Base-by-base conservation (phyloP, 2,888 invertebrate species). In the Pseudococcus viburni region DNA sequence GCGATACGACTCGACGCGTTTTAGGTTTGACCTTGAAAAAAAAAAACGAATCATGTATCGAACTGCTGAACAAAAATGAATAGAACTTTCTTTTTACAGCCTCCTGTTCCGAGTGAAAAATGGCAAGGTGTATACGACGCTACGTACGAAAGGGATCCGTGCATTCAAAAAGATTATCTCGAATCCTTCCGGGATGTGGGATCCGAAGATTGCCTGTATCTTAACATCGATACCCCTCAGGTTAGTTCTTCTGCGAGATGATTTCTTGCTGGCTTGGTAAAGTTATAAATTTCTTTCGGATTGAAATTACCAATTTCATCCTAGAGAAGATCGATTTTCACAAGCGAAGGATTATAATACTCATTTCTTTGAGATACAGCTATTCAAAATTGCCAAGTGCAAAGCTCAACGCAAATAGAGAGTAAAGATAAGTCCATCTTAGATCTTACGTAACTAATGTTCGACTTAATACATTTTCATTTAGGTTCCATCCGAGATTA, bases 191-290 rank as follows among this genome's bases (percentile, higher is more conserved):
- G 17, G 22, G 3, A 42, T 26, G 26, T 51, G 6, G 93, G 93
- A 59, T 91, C 92, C 6, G 94, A 94, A 90, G 93, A 94, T 90
- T 94, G 93, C 89, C 90, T 93, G 6, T 92, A 93, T 90, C 90
- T 93, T 26, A 93, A 93, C 91, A 46, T 88, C 55, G 33, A 73
- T 73, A 73, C n/a, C 11, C 68, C 68, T 3, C 11, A 73, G 68
- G 68, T 73, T 26, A 5, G 1, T 26, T 73, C 26, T 0, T 73
- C 0, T 33, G 12, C 51, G 15, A 15, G 17, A 51, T 15, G n/a
- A n/a, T n/a, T n/a, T 17, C 15, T 5, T 4, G 26, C 26, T 3
- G 3, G 26, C 26, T 33, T 1, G 1, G 17, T 15, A 5, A 46
- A 12, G 12, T 5, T 1, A 46, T 46, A 5, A 46, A 46, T 51